phyloP scores from a whole-genome alignment of 2,113 vertebrate species.

The Hymenochirus boettgeri region DNA sequence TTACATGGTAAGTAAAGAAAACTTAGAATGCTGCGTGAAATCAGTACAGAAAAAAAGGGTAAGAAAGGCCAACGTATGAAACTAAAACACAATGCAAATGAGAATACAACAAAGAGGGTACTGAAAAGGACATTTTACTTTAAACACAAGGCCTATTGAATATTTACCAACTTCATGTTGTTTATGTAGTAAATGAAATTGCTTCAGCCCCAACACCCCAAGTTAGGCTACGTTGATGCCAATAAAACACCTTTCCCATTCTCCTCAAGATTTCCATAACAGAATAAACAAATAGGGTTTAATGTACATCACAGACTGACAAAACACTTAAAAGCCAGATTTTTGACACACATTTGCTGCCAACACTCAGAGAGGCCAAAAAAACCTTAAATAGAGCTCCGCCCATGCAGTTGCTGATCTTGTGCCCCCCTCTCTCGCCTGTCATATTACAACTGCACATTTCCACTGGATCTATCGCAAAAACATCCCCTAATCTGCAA shows the following conservation, averaged over 20 bases:
- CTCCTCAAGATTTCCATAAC: too few relatives aligned
- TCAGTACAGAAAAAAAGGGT: too few relatives aligned
- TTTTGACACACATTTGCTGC: neutral
- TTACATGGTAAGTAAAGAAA: too few relatives aligned
- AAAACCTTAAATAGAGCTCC: constrained; percentile 44
- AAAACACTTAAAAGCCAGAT: neutral
- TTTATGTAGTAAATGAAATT: neutral
- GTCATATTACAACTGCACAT: constrained; percentile 62
- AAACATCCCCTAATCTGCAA: constrained; percentile 70
- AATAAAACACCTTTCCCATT: neutral
- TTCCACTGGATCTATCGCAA: constrained; percentile 79
- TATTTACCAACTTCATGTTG: neutral
- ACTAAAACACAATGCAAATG: too few relatives aligned
- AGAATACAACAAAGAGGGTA: too few relatives aligned
- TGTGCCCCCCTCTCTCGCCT: constrained; percentile 42
- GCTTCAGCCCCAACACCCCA: neutral
- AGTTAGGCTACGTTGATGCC: neutral
- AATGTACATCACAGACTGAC: neutral
- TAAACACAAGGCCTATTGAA: neutral
- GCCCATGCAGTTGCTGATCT: constrained; percentile 41
- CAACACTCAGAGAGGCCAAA: constrained; percentile 28
- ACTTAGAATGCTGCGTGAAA: too few relatives aligned
- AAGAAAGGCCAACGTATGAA: too few relatives aligned
- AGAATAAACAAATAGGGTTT: too few relatives aligned
- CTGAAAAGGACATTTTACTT: neutral